Conservation (phyloP, 2,113 vertebrate species). For the Electrona antarctica region DNA sequence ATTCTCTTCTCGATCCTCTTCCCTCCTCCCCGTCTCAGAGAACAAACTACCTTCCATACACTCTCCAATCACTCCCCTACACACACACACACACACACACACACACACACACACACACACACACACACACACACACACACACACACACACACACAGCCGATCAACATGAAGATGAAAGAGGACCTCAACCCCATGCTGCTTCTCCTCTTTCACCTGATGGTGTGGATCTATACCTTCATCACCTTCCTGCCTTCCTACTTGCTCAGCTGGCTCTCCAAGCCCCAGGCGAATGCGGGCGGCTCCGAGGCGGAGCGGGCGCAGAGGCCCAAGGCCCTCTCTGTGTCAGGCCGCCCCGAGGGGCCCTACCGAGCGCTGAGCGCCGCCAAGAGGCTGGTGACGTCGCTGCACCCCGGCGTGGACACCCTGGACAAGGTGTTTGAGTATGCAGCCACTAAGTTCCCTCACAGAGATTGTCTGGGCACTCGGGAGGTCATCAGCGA, state of each 20-base stretch:
- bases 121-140: slow-evolving; percentile 13
- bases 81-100: too few species aligned
- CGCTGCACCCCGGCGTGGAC: slow-evolving; percentile 85
- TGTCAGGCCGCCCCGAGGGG: slow-evolving; percentile 78
- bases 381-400: slow-evolving; percentile 76
- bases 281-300: slow-evolving; percentile 49
- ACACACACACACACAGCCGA: not conserved
- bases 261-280: slow-evolving; percentile 57
- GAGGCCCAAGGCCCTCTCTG: slow-evolving; percentile 83
- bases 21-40: not conserved
- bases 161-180: slow-evolving; percentile 89
- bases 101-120: too few species aligned
- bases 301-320: slow-evolving; percentile 80
- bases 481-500: slow-evolving; percentile 91
- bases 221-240: slow-evolving; percentile 85
- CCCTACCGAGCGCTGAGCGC: slow-evolving; percentile 86
- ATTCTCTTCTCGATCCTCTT: not conserved
- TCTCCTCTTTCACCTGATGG: slow-evolving; percentile 84
- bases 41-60: not conserved
- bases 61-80: too few species aligned
- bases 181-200: slow-evolving; percentile 88
- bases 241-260: slow-evolving; percentile 88
- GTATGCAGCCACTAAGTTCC: slow-evolving; percentile 81
- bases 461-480: slow-evolving; percentile 86
- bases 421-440: slow-evolving; percentile 91